phyloP scores from a whole-genome alignment of 1,140 invertebrate genomes.

The Cherax quadricarinatus region DNA sequence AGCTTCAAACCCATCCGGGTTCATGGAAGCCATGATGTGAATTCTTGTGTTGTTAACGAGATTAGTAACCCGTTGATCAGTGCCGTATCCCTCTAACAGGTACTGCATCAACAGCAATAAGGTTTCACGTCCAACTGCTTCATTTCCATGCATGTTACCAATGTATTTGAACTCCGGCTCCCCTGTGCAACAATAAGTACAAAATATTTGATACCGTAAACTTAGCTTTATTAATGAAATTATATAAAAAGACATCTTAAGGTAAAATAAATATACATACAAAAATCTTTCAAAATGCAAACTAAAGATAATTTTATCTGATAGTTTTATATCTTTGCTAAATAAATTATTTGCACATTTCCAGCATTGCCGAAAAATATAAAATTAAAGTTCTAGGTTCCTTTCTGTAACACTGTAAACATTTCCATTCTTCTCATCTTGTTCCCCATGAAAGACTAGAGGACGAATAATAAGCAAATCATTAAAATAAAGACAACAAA shows the following conservation, averaged over 20 bases:
- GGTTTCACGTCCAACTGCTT: slow-evolving; percentile 93
- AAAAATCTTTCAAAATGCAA: neutral
- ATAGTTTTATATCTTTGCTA: neutral
- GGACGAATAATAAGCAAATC: no score
- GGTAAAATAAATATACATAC: neutral
- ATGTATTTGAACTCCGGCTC: slow-evolving; percentile 96
- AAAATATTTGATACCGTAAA: neutral
- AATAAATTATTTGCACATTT: no score
- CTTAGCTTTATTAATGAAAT: no score
- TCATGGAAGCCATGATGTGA: slow-evolving; percentile 97
- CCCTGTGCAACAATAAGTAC: slow-evolving; percentile 76
- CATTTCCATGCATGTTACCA: slow-evolving; percentile 98
- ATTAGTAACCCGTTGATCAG: slow-evolving; percentile 84
- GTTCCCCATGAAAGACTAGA: no score
- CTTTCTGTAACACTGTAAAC: no score
- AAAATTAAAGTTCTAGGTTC: no score
- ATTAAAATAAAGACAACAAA: no score
- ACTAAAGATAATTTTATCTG: neutral
- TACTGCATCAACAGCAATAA: slow-evolving; percentile 90
- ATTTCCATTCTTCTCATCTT: no score
- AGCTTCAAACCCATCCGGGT: slow-evolving; percentile 97
- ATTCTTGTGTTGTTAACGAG: slow-evolving; percentile 90
- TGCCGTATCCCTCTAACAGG: slow-evolving; percentile 90
- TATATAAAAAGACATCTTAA: neutral
- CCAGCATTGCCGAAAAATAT: no score